phyloP scores from a whole-genome alignment of 2,113 vertebrate species.

The Scomber japonicus region DNA sequence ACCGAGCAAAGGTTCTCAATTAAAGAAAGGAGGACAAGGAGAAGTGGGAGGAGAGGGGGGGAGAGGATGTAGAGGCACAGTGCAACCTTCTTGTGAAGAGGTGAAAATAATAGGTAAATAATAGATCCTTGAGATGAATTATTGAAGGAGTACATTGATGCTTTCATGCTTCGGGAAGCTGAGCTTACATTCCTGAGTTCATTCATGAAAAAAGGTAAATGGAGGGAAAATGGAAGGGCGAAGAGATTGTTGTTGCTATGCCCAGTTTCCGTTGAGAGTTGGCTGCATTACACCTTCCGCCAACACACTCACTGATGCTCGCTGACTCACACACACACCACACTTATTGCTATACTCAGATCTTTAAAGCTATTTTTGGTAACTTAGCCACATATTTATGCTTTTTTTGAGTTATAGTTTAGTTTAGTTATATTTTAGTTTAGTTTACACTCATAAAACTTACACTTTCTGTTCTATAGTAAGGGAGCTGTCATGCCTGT shows the following conservation, averaged over 20 bases:
- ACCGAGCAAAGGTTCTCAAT: slow-evolving; percentile 65
- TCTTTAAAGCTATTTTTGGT: neutral
- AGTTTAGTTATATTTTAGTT: too few species aligned
- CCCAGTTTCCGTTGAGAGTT: slow-evolving; percentile 14
- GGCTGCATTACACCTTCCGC: neutral
- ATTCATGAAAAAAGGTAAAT: slow-evolving; percentile 72
- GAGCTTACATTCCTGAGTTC: slow-evolving; percentile 58
- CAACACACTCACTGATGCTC: neutral
- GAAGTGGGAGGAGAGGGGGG: neutral
- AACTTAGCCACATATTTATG: neutral
- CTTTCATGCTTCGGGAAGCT: slow-evolving; percentile 58
- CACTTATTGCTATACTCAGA: neutral
- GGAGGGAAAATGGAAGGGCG: neutral
- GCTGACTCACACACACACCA: neutral
- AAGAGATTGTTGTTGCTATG: slow-evolving; percentile 33
- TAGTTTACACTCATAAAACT: neutral
- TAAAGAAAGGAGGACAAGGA: slow-evolving; percentile 31
- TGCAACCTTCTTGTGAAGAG: slow-evolving; percentile 63
- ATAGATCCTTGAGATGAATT: slow-evolving; percentile 76
- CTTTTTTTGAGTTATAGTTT: too few species aligned
- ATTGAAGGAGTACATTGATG: slow-evolving; percentile 77
- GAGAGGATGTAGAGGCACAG: slow-evolving; percentile 8
- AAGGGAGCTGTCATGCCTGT: too few species aligned
- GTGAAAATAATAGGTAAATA: slow-evolving; percentile 80
- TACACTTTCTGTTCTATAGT: too few species aligned